phyloP scores from a whole-genome alignment of 2,888 invertebrate genomes.

The Crepidodera aurea region DNA sequence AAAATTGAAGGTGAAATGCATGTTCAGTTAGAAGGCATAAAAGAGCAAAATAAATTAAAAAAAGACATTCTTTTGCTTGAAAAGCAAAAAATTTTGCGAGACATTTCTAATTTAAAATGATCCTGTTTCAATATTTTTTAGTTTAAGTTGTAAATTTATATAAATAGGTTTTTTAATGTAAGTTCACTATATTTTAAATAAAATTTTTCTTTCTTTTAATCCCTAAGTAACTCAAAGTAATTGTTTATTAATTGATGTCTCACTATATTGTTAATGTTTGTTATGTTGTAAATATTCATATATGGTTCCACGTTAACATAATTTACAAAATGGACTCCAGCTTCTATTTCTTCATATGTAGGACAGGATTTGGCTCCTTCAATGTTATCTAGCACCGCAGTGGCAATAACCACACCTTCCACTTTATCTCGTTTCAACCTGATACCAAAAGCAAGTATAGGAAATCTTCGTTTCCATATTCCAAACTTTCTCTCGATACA shows the following conservation, averaged over 20 bases:
- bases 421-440: slow-evolving; percentile 18
- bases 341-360: slow-evolving; percentile 13
- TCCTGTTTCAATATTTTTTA: too few species aligned
- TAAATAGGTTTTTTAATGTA: too few species aligned
- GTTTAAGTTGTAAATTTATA: too few species aligned
- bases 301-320: background rate
- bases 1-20: background rate
- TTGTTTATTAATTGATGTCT: background rate
- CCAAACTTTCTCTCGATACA: slow-evolving; percentile 43
- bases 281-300: background rate
- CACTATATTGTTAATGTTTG: background rate
- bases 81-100: too few species aligned
- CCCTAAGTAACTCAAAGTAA: too few species aligned
- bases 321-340: background rate
- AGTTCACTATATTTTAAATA: too few species aligned
- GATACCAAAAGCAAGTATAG: slow-evolving; percentile 40
- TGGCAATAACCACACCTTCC: slow-evolving; percentile 27
- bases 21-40: background rate
- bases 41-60: background rate
- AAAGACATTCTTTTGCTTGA: background rate
- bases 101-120: too few species aligned
- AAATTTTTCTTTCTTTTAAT: too few species aligned
- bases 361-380: slow-evolving; percentile 5
- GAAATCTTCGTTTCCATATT: slow-evolving; percentile 45
- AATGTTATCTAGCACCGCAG: slow-evolving; percentile 37